Percentiles rank a stretch among this genome's conserved stretches.
These are phyloP conservation scores for Fratercula arctica DNA, from an alignment of 2,797 vertebrate species.

Conservation along the genomic window DNA sequence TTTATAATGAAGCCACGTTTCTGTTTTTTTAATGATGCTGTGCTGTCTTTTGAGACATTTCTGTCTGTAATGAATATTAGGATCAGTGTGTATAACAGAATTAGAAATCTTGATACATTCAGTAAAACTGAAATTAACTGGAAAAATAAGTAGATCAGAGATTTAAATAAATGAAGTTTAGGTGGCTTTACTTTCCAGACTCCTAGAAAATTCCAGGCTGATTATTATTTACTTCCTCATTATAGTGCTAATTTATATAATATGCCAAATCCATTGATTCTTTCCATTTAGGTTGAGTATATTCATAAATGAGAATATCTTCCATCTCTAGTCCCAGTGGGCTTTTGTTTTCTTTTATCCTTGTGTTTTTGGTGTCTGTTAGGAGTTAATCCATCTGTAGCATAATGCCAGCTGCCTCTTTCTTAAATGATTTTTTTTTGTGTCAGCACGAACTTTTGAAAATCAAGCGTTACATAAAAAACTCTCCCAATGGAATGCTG, in stretches of 20 bases:
- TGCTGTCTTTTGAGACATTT: not conserved
- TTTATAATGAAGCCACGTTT: not conserved
- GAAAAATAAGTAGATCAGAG: not conserved
- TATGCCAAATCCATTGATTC: not conserved
- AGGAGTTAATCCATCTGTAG: not conserved
- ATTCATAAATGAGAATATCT: not conserved
- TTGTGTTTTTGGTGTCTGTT: not conserved
- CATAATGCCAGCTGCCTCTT: not conserved
- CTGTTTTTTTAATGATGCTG: not conserved
- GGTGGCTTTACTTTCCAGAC: not conserved
- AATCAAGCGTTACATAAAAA: not conserved
- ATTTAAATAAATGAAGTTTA: not conserved
- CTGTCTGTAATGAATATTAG: not conserved
- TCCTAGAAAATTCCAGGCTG: not conserved
- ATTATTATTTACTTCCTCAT: not conserved
- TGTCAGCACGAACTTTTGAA: not conserved
- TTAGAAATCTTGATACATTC: not conserved
- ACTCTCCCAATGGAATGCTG: not conserved
- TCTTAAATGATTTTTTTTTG: not conserved
- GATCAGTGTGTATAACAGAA: not conserved
- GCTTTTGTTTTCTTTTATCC: not conserved
- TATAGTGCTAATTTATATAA: not conserved
- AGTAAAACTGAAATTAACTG: not conserved
- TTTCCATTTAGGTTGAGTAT: not conserved
- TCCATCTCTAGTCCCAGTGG: not conserved